A percentile compares a stretch with the other conserved stretches of the same genome.
These are phyloP conservation scores for Falcunculus frontatus DNA, from an alignment of 2,113 vertebrate genomes.

Conservation along the genomic window DNA sequence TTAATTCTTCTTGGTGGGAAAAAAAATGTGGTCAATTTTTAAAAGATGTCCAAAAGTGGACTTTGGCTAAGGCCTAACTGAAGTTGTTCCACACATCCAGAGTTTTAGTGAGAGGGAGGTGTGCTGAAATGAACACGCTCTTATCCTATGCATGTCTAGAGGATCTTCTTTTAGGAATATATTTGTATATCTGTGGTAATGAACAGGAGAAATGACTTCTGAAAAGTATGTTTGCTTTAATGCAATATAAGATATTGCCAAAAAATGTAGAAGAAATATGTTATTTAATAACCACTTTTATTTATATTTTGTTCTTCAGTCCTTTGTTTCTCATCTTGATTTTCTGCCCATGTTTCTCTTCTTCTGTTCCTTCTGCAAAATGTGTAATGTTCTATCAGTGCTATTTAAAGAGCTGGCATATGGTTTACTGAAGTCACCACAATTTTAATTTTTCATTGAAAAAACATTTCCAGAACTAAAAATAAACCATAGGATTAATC, in stretches of 20 bases:
- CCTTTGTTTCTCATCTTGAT: background rate
- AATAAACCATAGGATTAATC: background rate
- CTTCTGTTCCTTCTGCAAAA: background rate
- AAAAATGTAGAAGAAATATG: background rate
- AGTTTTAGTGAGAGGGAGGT: background rate
- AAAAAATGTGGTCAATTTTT: background rate
- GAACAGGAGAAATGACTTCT: background rate
- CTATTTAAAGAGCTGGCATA: background rate
- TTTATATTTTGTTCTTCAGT: background rate
- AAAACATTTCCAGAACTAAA: background rate
- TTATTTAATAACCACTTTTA: background rate
- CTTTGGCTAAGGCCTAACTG: background rate
- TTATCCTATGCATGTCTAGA: accelerated
- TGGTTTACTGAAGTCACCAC: background rate
- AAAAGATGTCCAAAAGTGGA: background rate
- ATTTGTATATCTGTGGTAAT: background rate
- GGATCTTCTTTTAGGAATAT: background rate
- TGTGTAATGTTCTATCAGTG: background rate
- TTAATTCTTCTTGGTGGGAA: background rate
- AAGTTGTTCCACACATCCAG: background rate
- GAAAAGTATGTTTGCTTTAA: background rate
- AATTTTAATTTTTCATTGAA: background rate
- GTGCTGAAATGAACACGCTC: background rate
- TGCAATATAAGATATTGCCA: background rate
- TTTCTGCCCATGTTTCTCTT: background rate